These are phyloP conservation scores for Campoplex nolae DNA, from an alignment of 2,888 invertebrate genomes.

Conservation along the genomic window DNA sequence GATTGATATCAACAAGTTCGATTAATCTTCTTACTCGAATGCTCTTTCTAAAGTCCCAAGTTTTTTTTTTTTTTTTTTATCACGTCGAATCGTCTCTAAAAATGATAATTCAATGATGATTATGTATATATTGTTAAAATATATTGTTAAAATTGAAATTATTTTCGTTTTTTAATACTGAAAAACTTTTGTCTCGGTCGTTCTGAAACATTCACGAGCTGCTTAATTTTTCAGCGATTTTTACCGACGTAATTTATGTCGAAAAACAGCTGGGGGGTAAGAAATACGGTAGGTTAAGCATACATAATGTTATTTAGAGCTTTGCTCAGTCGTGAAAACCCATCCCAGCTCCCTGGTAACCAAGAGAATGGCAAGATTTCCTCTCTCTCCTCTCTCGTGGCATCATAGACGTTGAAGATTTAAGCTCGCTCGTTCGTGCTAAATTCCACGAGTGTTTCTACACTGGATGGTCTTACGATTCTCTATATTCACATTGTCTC, in stretches of 20 bases:
- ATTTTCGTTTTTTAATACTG: background rate
- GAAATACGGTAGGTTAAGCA: background rate
- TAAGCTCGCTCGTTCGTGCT: background rate
- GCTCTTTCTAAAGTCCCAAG: no score
- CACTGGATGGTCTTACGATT: background rate
- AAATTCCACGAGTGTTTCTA: background rate
- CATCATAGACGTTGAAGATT: slow-evolving; percentile 29
- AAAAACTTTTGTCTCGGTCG: background rate
- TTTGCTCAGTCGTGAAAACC: slow-evolving; percentile 32
- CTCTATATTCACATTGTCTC: background rate
- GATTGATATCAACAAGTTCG: background rate
- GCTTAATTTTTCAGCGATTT: background rate
- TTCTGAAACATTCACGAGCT: background rate
- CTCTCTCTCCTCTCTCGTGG: background rate
- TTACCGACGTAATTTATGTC: slow-evolving; percentile 1
- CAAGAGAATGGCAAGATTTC: background rate
- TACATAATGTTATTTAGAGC: slow-evolving; percentile 27
- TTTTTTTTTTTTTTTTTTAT: background rate
- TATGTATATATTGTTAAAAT: background rate
- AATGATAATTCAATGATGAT: no score
- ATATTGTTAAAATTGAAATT: background rate
- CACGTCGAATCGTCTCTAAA: background rate
- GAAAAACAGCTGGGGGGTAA: background rate
- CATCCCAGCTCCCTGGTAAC: background rate
- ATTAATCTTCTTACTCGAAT: background rate